Percentiles rank a stretch among this genome's conserved stretches.
Conservation (phyloP, 2,113 vertebrate species). For the Phaetusa simplex region DNA sequence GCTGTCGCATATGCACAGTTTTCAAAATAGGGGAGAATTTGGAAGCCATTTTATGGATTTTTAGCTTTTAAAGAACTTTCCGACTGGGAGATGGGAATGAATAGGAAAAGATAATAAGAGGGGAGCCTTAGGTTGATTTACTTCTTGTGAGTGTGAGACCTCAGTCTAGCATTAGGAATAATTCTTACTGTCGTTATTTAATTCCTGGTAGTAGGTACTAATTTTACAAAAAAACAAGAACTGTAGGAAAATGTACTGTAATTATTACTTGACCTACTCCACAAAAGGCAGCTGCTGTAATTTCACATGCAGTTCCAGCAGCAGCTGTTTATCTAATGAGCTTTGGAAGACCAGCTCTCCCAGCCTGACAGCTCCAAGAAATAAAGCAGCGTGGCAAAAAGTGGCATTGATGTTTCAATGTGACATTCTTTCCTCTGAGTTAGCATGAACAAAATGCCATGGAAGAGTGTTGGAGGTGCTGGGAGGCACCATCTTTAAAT, state of each 20-base stretch:
- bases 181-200: not conserved
- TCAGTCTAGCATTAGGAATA: not conserved
- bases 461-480: not conserved
- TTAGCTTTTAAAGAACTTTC: not conserved
- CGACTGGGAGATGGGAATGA: not conserved
- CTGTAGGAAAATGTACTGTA: not conserved
- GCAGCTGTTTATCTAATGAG: constrained; percentile 17
- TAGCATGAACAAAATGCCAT: not conserved
- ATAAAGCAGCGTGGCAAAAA: not conserved
- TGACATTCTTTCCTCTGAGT: not conserved
- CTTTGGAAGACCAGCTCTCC: not conserved
- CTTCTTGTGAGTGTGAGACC: not conserved
- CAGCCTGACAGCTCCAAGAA: not conserved
- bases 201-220: not conserved
- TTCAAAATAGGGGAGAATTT: constrained; percentile 9
- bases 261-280: not conserved
- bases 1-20: not conserved
- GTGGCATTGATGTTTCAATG: not conserved
- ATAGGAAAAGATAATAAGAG: not conserved
- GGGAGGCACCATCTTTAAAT: not conserved
- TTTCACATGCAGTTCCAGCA: not conserved
- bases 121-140: not conserved
- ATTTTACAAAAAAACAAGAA: not conserved
- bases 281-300: not conserved
- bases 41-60: not conserved